Evolutionary conservation across 1,140 invertebrate genomes (phyloP).

Genomic region (Chymomyza costata): DNA sequence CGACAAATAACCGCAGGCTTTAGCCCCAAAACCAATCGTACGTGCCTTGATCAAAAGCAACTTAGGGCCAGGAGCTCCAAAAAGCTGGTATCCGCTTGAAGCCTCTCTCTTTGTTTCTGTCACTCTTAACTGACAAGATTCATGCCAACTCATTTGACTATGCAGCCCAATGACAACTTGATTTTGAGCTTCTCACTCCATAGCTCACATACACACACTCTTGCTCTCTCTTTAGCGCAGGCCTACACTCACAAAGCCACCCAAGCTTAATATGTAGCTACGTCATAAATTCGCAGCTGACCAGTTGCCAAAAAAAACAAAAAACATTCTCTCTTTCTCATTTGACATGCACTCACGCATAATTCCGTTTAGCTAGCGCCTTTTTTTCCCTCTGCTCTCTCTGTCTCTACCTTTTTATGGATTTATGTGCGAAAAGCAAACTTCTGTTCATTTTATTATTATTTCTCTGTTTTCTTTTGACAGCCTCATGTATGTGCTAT

Average conservation of each 20-base stretch:
- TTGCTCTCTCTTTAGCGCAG: no score
- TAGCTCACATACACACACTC: no score
- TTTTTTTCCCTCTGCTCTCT: not conserved
- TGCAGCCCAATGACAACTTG: slow-evolving; percentile 41
- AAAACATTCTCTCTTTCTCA: slow-evolving; percentile 37
- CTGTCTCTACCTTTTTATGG: slow-evolving; percentile 18
- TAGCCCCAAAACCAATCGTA: no score
- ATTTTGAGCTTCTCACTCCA: slow-evolving; percentile 26
- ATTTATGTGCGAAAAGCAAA: slow-evolving; percentile 51
- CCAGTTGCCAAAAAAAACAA: no score
- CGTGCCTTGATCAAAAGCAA: slow-evolving; percentile 39
- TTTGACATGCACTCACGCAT: slow-evolving; percentile 47
- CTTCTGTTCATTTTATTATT: slow-evolving; percentile 6
- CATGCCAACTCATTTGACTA: slow-evolving; percentile 62
- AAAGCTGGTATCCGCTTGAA: no score
- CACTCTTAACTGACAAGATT: no score
- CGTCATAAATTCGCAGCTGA: slow-evolving; percentile 38
- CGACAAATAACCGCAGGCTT: slow-evolving; percentile 44
- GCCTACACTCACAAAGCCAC: no score
- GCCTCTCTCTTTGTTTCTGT: no score
- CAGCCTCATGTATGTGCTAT: no score
- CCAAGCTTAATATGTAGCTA: no score
- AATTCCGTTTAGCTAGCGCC: slow-evolving; percentile 40
- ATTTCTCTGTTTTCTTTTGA: no score
- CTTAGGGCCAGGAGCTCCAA: no score